Base-by-base conservation (phyloP, 2,113 vertebrate species). In the Zosterops pallidus region DNA sequence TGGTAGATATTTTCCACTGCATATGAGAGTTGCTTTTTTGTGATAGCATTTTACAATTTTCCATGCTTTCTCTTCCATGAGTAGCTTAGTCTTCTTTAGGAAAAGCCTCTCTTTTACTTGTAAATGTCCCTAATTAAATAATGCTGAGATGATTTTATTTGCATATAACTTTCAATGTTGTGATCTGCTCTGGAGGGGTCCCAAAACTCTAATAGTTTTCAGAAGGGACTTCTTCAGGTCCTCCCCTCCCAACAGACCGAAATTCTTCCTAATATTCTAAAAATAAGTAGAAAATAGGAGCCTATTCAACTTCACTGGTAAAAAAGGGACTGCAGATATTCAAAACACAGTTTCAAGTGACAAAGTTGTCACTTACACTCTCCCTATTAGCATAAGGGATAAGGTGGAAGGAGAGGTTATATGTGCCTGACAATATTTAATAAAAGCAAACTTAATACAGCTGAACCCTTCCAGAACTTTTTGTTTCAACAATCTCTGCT, bases 61-160 rank as follows among this genome's bases (percentile, higher is more conserved):
- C 70, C 11, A 4, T 67, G 23, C 44, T 88, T 86, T 81, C n/a
- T 55, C 19, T 82, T 86, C 26, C 68, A 37, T 59, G 53, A 94
- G 33, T 67, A 94, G 56, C 74, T 93, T 80, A 82, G 75, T 70
- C 31, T 53, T 83, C 42, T 94, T 83, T 91, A 89, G 74, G 71
- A 89, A 96, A 95, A 94, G 14, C 37, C 52, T 92, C 37, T 95
- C 63, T 91, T 96, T 88, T 92, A 65, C 70, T 94, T 31, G 1
- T 33, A 88, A 92, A 35, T 14, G 9, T 59, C 68, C 70, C 91
- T 81, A 92, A 94, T 95, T 96, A 96, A 97, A 89, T 95, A 95
- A 94, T 59, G 23, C 68, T 93, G 92, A 97, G 77, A 68, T 65
- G 9, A 63, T 96, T 96, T 96, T 65, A 78, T 92, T 95, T 94